These are phyloP conservation scores for Sussaba pulchella DNA, from an alignment of 2,888 invertebrate genomes.

Conservation along the genomic window DNA sequence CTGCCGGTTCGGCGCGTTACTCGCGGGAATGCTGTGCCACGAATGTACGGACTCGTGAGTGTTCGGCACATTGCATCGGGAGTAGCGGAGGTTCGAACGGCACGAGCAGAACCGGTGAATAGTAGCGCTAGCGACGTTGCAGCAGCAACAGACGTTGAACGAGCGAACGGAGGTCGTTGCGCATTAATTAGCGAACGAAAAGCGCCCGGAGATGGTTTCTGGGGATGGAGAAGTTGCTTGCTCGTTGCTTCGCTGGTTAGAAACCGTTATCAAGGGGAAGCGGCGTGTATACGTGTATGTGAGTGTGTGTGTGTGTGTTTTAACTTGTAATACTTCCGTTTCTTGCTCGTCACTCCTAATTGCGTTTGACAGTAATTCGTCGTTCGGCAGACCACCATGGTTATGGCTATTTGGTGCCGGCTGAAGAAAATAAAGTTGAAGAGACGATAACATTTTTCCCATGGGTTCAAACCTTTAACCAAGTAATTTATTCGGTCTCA, in stretches of 20 bases:
- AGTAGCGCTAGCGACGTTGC: background rate
- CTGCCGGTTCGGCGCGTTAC: slow-evolving; percentile 41
- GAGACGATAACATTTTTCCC: no score
- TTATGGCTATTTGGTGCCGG: slow-evolving; percentile 3
- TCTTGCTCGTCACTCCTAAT: slow-evolving; percentile 74
- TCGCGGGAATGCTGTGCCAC: slow-evolving; percentile 7
- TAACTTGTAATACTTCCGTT: slow-evolving; percentile 15
- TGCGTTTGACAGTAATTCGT: slow-evolving; percentile 79
- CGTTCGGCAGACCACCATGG: slow-evolving; percentile 5
- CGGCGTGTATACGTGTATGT: slow-evolving; percentile 58
- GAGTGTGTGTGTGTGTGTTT: slow-evolving; percentile 2
- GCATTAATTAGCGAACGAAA: slow-evolving; percentile 58
- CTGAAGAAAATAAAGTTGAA: background rate
- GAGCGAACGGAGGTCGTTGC: slow-evolving; percentile 39
- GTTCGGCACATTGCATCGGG: slow-evolving; percentile 9
- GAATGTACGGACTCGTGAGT: slow-evolving; percentile 3
- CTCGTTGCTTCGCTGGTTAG: slow-evolving; percentile 66
- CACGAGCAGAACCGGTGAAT: slow-evolving; percentile 1
- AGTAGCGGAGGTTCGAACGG: background rate
- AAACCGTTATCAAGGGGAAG: slow-evolving; percentile 77
- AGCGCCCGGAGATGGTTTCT: slow-evolving; percentile 64
- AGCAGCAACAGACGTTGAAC: slow-evolving; percentile 42
- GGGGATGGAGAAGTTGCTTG: slow-evolving; percentile 67
- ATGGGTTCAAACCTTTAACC: no score
- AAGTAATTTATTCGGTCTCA: background rate